phyloP scores from a whole-genome alignment of 2,888 invertebrate species.

The Epinotia ramella region DNA sequence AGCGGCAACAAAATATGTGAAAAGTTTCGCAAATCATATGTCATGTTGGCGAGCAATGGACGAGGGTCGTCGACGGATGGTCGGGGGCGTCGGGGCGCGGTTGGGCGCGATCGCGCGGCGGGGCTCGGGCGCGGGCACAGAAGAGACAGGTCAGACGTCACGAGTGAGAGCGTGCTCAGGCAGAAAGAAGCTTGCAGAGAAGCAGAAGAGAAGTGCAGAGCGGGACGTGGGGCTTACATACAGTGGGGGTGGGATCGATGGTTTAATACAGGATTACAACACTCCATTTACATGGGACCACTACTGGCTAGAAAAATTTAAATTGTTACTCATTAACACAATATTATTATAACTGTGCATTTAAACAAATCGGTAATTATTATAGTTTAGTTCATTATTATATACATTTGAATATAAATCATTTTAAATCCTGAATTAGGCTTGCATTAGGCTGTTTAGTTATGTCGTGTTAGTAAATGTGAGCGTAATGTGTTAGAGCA shows the following conservation, averaged over 20 bases:
- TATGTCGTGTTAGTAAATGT: conserved; percentile 78
- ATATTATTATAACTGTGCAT: conserved; percentile 47
- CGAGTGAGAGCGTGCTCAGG: conserved; percentile 83
- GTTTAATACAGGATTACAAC: conserved; percentile 83
- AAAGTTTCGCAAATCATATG: conserved; percentile 75
- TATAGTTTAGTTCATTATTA: too few relatives aligned
- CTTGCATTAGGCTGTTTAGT: conserved; percentile 66
- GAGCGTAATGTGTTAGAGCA: conserved; percentile 79
- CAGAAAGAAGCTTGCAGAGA: conserved; percentile 85
- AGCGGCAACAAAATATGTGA: conserved; percentile 80
- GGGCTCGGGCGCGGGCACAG: conserved; percentile 69
- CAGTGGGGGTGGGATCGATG: conserved; percentile 80
- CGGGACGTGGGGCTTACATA: conserved; percentile 83
- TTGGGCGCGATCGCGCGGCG: conserved; percentile 42
- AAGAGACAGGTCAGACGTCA: conserved; percentile 69
- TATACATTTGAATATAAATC: conserved; percentile 15
- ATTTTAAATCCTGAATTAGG: conserved; percentile 68
- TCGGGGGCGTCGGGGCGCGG: conserved; percentile 46
- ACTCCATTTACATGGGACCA: conserved; percentile 73
- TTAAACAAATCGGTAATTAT: conserved; percentile 32
- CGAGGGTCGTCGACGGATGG: conserved; percentile 62
- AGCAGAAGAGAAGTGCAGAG: conserved; percentile 86
- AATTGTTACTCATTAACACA: conserved; percentile 59
- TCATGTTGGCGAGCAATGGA: conserved; percentile 56
- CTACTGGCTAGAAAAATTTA: conserved; percentile 73